These are phyloP conservation scores for Discoglossus pictus DNA, from an alignment of 2,797 vertebrate genomes.

Conservation along the genomic window DNA sequence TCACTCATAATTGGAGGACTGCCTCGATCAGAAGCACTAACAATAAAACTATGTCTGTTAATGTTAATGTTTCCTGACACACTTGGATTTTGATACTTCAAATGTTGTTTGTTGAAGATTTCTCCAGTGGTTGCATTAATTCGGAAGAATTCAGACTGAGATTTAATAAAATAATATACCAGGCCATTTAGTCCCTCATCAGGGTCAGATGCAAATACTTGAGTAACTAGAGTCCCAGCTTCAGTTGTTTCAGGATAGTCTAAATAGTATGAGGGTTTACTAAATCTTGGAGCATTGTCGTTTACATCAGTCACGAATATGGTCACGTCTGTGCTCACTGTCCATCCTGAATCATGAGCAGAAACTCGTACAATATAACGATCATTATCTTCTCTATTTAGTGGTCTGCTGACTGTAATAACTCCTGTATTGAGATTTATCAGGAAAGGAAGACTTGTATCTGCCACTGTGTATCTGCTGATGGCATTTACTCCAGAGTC, in stretches of 20 bases:
- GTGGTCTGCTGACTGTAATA: slow-evolving; percentile 86
- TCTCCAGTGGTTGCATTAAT: slow-evolving; percentile 91
- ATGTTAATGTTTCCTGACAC: slow-evolving; percentile 82
- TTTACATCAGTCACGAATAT: slow-evolving; percentile 91
- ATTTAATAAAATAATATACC: slow-evolving; percentile 94
- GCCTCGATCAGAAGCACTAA: slow-evolving; percentile 91
- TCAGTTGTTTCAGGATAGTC: slow-evolving; percentile 92
- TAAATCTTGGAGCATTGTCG: slow-evolving; percentile 91
- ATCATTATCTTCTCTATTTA: slow-evolving; percentile 91
- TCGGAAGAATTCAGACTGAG: slow-evolving; percentile 93
- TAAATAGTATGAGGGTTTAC: slow-evolving; percentile 89
- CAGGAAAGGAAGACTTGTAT: slow-evolving; percentile 85
- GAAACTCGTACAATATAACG: slow-evolving; percentile 91
- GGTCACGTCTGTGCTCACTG: slow-evolving; percentile 95
- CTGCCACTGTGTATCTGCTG: slow-evolving; percentile 87
- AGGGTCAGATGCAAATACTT: slow-evolving; percentile 86
- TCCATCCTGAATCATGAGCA: slow-evolving; percentile 96
- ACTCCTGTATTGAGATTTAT: slow-evolving; percentile 90
- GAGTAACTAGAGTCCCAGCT: slow-evolving; percentile 82
- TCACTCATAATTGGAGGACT: slow-evolving; percentile 88
- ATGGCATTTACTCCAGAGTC: slow-evolving; percentile 86
- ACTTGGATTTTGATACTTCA: slow-evolving; percentile 88
- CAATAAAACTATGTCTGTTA: slow-evolving; percentile 95
- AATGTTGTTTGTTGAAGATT: slow-evolving; percentile 90
- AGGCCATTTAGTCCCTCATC: slow-evolving; percentile 90